phyloP scores from a whole-genome alignment of 2,113 vertebrate genomes.

The Microtus pennsylvanicus region DNA sequence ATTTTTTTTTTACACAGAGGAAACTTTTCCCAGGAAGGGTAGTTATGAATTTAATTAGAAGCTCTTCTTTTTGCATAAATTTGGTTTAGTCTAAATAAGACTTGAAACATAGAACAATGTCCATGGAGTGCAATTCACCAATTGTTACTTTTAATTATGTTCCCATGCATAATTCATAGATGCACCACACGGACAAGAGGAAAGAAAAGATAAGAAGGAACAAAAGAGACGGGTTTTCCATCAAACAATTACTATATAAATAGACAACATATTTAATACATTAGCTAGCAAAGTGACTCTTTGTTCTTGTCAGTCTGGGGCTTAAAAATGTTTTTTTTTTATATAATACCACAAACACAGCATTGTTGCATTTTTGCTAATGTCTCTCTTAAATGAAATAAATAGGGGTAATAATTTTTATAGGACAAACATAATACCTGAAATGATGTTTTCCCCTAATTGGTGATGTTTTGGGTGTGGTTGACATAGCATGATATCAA shows the following conservation, averaged over 20 bases:
- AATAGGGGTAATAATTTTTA: conserved; percentile 54
- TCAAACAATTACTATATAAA: conserved; percentile 82
- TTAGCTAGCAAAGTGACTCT: conserved; percentile 77
- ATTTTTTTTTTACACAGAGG: conserved; percentile 51
- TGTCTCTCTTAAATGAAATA: conserved; percentile 72
- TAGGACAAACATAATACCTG: not conserved
- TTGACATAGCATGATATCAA: conserved; percentile 1
- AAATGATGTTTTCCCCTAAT: not conserved
- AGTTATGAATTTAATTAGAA: conserved; percentile 73
- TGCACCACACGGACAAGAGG: conserved; percentile 72
- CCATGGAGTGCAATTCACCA: conserved; percentile 79
- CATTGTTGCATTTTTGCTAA: conserved; percentile 64
- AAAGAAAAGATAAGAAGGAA: conserved; percentile 78
- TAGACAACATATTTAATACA: conserved; percentile 82
- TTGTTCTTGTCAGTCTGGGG: conserved; percentile 76
- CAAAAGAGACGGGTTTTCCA: conserved; percentile 79
- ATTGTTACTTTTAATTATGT: conserved; percentile 85
- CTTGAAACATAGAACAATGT: conserved; percentile 81
- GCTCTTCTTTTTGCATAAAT: conserved; percentile 71
- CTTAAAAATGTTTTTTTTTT: conserved; percentile 69
- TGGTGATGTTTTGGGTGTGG: not conserved
- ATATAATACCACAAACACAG: conserved; percentile 64
- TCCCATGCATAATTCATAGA: conserved; percentile 85
- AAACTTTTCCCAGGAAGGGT: conserved; percentile 70
- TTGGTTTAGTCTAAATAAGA: conserved; percentile 72